Base-by-base conservation (phyloP, 2,797 vertebrate species). In the Poeciliopsis turneri region DNA sequence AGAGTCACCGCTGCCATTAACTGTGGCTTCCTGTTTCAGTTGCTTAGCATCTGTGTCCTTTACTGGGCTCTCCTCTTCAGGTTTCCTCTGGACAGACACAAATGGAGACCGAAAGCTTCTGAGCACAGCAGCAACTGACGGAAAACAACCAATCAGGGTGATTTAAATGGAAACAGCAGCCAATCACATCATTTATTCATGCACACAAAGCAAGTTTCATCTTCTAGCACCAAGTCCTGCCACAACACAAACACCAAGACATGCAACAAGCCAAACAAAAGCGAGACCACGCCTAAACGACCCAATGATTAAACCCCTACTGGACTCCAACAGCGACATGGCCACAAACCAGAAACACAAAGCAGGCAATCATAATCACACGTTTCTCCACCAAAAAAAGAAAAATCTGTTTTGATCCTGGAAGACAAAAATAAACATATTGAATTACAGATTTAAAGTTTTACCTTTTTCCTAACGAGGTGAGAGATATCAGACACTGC, bases 381-480 rank as follows among this genome's bases (percentile, higher is more conserved):
- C 25, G n/a, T 68, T 41, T 36, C 57, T 9, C 61, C 36, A 10
- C 20, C 36, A 43, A 43, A n/a, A 41, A 13, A 13, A 12, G 1
- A 41, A 13, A 41, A 6, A 69, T 15, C 41, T n/a, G 66, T 28
- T 69, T 7, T 69, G 39, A 45, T 69, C 23, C 20, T 66, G 61
- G 13, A 39, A 9, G 8, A 11, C 0, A 41, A 11, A 28, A 15
- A 45, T 0, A 36, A n/a, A 15, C 16, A 16, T 1, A 1, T 41
- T 70, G 13, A n/a, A 70, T 28, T 8, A 8, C 11, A 20, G 9
- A 49, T 69, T 7, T 30, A 12, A 23, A 16, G 36, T 2, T 94
- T 93, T 85, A 98, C 98, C 97, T 99, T 99, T 95, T 99, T 99
- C 90, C 98, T 97, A 90, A 99, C 97, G 1, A 99, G 96, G 88